Percentiles rank a stretch among this genome's conserved stretches.
Conservation (phyloP, 2,113 vertebrate genomes). For the Pseudolaguvia tuberculata region DNA sequence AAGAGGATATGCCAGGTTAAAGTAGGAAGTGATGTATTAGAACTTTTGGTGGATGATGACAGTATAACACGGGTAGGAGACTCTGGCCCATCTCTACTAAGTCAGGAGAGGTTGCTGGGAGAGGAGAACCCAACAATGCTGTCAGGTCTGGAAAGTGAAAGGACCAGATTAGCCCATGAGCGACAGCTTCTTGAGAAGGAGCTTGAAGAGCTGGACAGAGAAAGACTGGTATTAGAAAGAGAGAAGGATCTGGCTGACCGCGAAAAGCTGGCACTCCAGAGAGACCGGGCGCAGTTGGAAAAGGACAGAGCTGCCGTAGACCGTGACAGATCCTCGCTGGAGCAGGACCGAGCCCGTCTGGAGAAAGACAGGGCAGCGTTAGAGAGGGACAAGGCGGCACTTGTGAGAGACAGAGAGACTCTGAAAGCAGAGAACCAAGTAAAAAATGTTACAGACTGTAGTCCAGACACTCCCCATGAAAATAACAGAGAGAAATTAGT, state of each 20-base stretch:
- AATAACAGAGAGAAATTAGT: constrained; percentile 45
- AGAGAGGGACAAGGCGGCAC: constrained; percentile 57
- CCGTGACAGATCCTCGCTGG: constrained; percentile 53
- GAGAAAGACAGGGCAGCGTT: constrained; percentile 51
- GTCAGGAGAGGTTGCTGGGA: constrained; percentile 20
- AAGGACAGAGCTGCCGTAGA: constrained; percentile 60
- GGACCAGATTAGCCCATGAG: constrained; percentile 55
- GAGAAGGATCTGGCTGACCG: constrained; percentile 58
- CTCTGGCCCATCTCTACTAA: neutral
- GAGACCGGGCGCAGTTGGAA: constrained; percentile 63
- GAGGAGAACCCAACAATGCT: constrained; percentile 20
- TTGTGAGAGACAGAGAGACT: constrained; percentile 55
- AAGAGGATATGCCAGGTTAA: constrained; percentile 50
- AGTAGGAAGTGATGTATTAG: constrained; percentile 43
- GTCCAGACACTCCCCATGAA: constrained; percentile 25
- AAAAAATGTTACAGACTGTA: constrained; percentile 13
- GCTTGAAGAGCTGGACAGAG: constrained; percentile 58
- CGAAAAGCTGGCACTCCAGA: constrained; percentile 58
- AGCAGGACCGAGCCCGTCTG: constrained; percentile 50
- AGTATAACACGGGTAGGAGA: constrained; percentile 15
- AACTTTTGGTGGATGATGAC: constrained; percentile 48
- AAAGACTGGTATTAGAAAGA: constrained; percentile 53
- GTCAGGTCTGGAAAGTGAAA: constrained; percentile 45
- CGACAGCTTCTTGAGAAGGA: constrained; percentile 59
- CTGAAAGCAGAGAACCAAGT: constrained; percentile 23